Evolutionary conservation across 2,888 invertebrate species (phyloP).

Genomic region (Plusia festucae): DNA sequence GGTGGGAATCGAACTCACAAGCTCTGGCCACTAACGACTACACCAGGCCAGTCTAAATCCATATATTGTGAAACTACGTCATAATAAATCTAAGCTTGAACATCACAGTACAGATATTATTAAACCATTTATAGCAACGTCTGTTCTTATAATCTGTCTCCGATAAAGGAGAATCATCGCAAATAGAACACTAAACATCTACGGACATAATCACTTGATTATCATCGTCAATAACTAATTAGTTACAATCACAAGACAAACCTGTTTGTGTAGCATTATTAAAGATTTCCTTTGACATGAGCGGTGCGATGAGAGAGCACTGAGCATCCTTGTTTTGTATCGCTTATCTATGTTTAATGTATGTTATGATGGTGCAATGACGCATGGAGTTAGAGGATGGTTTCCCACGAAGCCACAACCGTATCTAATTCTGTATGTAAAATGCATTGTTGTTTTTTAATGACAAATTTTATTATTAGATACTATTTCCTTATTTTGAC

Average conservation of each 20-base stretch:
- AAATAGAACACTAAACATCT: slow-evolving; percentile 12
- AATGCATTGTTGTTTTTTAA: no score
- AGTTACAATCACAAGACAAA: not conserved
- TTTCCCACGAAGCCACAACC: slow-evolving; percentile 21
- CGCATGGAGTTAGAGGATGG: slow-evolving; percentile 14
- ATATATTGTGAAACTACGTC: not conserved
- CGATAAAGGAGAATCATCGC: slow-evolving; percentile 20
- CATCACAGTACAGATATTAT: not conserved
- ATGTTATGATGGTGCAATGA: slow-evolving; percentile 29
- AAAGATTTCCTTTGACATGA: slow-evolving; percentile 20
- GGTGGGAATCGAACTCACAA: no score
- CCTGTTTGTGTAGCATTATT: not conserved
- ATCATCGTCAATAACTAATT: slow-evolving; percentile 14
- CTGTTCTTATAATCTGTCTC: not conserved
- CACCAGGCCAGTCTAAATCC: no score
- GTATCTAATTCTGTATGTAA: not conserved
- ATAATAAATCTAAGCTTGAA: not conserved
- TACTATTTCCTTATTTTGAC: no score
- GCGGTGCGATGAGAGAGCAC: not conserved
- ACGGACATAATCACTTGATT: slow-evolving; percentile 24
- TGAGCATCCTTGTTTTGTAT: not conserved
- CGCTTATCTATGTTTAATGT: slow-evolving; percentile 32
- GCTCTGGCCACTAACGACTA: no score
- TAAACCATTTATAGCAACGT: slow-evolving; percentile 18
- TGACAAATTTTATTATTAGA: no score